Evolutionary conservation across 92 coral and sea anemone species (phyloP).

Genomic region (Micromussa lordhowensis): DNA sequence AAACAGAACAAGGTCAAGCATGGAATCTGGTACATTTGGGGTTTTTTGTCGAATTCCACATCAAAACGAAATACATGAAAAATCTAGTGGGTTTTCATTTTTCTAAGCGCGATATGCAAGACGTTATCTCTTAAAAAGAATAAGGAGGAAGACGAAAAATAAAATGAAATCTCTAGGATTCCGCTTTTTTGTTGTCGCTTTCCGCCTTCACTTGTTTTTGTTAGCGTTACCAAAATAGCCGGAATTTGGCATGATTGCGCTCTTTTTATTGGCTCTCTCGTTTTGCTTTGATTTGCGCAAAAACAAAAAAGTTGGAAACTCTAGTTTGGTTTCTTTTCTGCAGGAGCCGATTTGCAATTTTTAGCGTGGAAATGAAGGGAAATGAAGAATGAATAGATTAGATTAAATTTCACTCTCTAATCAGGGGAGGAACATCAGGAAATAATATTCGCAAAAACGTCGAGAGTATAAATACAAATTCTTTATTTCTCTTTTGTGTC

Average conservation of each 20-base stretch:
- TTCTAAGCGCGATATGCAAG: neutral
- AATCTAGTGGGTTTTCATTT: neutral
- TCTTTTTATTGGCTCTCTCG: slow-evolving; percentile 16
- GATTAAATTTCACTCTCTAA: slow-evolving; percentile 13
- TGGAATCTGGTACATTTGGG: neutral
- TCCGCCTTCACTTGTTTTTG: slow-evolving; percentile 33
- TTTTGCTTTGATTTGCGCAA: slow-evolving; percentile 30
- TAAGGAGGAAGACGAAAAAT: neutral
- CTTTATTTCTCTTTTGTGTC: neutral
- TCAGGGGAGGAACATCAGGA: slow-evolving; percentile 2
- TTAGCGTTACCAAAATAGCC: slow-evolving; percentile 31
- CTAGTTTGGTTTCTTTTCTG: slow-evolving; percentile 1
- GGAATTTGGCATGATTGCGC: slow-evolving; percentile 24
- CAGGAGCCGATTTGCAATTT: slow-evolving; percentile 23
- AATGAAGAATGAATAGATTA: slow-evolving; percentile 30
- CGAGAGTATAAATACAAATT: neutral
- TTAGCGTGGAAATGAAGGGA: slow-evolving; percentile 19
- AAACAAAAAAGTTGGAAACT: slow-evolving; percentile 1
- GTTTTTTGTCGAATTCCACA: neutral
- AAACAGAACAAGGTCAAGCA: slow-evolving; percentile 72
- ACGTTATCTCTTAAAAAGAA: neutral
- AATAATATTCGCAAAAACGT: slow-evolving; percentile 5
- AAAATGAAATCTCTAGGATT: slow-evolving; percentile 3
- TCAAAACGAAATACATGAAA: neutral
- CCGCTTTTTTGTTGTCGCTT: neutral